Evolutionary conservation across 2,888 invertebrate genomes (phyloP).

Genomic region (Gymnocheta viridis): DNA sequence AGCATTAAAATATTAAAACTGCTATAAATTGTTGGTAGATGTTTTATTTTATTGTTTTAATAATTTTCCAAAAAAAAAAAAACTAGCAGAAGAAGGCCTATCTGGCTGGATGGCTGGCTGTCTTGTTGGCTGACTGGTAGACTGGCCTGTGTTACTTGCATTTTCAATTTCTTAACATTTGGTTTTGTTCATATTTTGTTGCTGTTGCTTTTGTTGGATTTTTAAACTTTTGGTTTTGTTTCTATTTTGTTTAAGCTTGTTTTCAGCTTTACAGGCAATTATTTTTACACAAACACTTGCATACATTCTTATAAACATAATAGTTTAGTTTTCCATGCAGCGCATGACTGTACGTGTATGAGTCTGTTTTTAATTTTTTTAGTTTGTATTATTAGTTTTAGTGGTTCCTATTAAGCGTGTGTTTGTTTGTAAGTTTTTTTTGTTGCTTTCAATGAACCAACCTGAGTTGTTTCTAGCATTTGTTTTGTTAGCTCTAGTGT

Average conservation of each 20-base stretch:
- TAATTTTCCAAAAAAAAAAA: conserved; percentile 7
- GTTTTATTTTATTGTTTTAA: conserved; percentile 31
- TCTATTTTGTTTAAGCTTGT: conserved; percentile 51
- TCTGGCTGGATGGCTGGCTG: not conserved
- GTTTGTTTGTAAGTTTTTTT: not conserved
- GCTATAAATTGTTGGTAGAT: conserved; percentile 26
- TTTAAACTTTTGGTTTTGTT: conserved; percentile 39
- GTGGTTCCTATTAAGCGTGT: conserved; percentile 13
- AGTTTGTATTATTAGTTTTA: conserved; percentile 2
- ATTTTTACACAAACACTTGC: conserved; percentile 1
- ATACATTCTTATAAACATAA: not conserved
- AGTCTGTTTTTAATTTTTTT: not conserved
- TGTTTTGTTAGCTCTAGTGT: conserved; percentile 32
- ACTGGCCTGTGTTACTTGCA: conserved; percentile 41
- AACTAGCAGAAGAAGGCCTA: conserved; percentile 47
- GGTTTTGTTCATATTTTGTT: conserved; percentile 11
- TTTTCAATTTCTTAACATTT: conserved; percentile 63
- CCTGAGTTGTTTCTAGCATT: conserved; percentile 20
- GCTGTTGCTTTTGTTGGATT: conserved; percentile 13
- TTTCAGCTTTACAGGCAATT: conserved; percentile 25
- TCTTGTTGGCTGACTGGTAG: conserved; percentile 1
- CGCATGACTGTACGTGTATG: not conserved
- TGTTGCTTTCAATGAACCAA: conserved; percentile 45
- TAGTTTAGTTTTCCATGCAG: conserved; percentile 37
- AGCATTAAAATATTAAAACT: conserved; percentile 42